Evolutionary conservation across 1,140 invertebrate species (phyloP).

Genomic region (Calephelis nemesis): DNA sequence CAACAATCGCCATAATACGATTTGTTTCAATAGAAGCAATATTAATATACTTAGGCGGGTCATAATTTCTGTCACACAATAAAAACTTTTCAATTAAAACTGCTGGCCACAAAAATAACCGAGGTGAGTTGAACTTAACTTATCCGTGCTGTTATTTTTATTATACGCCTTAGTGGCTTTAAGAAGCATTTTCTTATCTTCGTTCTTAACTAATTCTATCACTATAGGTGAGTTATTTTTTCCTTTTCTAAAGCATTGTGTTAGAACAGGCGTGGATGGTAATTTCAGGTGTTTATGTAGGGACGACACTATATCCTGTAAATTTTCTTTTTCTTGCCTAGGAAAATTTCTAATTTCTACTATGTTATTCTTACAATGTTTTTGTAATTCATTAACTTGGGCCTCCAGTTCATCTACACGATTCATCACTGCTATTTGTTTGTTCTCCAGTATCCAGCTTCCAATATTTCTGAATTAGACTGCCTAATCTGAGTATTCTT

Average conservation of each 20-base stretch:
- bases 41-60: too few relatives aligned
- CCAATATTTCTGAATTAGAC: neutral
- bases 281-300: too few relatives aligned
- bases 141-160: neutral
- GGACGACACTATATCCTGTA: neutral
- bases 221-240: slow-evolving; percentile 1
- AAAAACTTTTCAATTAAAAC: too few relatives aligned
- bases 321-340: neutral
- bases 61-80: too few relatives aligned
- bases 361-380: neutral
- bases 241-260: neutral
- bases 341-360: slow-evolving; percentile 6
- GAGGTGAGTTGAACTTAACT: neutral
- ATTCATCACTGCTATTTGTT: neutral
- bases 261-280: neutral
- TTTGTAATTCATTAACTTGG: neutral
- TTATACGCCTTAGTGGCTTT: neutral
- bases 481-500: neutral
- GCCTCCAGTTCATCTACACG: neutral
- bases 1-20: too few relatives aligned
- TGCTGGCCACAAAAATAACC: neutral
- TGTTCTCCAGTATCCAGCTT: neutral
- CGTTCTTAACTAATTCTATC: neutral
- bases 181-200: neutral
- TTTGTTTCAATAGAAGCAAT: too few relatives aligned